A percentile compares a stretch with the other conserved stretches of the same genome.
Conservation (phyloP, 2,797 vertebrate species). For the Chelonia mydas region DNA sequence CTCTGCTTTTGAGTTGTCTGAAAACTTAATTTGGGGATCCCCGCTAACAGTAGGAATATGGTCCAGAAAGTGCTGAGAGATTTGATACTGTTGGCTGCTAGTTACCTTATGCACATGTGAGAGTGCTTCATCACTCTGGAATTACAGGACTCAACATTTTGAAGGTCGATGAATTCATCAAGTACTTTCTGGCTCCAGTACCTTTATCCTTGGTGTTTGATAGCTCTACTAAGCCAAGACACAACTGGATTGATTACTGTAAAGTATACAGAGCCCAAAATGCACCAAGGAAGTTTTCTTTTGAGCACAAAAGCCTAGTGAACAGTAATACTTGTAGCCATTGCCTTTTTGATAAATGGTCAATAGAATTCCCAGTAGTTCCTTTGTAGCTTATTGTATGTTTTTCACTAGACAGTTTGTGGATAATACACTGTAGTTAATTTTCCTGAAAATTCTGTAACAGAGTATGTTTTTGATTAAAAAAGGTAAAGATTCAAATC, state of each 20-base stretch:
- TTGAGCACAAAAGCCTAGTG: not conserved
- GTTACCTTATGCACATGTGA: not conserved
- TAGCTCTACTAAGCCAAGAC: not conserved
- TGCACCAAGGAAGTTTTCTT: not conserved
- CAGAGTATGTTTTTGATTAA: slow-evolving; percentile 81
- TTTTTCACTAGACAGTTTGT: slow-evolving; percentile 76
- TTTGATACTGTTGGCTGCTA: not conserved
- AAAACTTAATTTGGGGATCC: not conserved
- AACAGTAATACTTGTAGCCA: not conserved
- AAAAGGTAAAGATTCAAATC: slow-evolving; percentile 48
- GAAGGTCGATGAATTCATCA: not conserved
- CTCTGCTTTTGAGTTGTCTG: accelerated
- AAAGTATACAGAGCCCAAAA: not conserved
- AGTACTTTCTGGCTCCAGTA: not conserved
- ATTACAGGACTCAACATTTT: not conserved
- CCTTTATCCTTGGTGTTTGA: not conserved
- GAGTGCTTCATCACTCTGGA: not conserved
- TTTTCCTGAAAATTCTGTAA: slow-evolving; percentile 78
- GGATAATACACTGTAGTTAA: slow-evolving; percentile 73
- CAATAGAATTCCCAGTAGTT: slow-evolving; percentile 62
- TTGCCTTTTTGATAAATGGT: slow-evolving; percentile 65
- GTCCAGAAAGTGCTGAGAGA: not conserved
- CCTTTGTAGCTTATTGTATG: slow-evolving; percentile 72
- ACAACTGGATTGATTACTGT: not conserved
- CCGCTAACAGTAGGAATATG: not conserved